Base-by-base conservation (phyloP, 2,888 invertebrate genomes). In the Dryobotodes eremita region DNA sequence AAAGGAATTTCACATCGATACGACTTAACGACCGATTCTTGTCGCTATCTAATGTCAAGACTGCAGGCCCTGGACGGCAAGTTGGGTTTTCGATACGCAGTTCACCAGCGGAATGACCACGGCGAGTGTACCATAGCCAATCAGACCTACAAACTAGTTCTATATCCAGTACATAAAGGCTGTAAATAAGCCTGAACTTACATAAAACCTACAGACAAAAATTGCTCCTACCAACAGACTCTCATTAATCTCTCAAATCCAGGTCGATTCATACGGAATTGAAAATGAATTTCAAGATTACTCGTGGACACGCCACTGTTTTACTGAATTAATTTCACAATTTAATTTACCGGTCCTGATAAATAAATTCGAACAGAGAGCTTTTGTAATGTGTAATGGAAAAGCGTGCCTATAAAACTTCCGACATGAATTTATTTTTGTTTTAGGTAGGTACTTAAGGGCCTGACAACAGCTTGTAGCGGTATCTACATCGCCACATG, bases 231-330 rank as follows among this genome's bases (percentile, higher is more conserved):
- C 6, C 1, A 42, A 57, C 46, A 36, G 2, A 36, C 15, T 0
- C n/a, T n/a, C n/a, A n/a, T 77, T 70, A 55, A 70, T 78, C 72
- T 72, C 55, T 17, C 13, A 70, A 77, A 78, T 78, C 69, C 59
- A 42, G 15, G 36, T n/a, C 70, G 71, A 59, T 82, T 82, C 17
- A 26, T 23, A 36, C n/a, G 15, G 23, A 57, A 72, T 73, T 57
- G 50, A 77, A 83, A 78, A 79, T 61, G 1, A 83, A 72, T 53
- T 31, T 69, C 77, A 59, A 59, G 69, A 13, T 53, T 57, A 46
- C 15, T 15, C 15, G 13, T 15, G 57, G 31, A 62, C 11, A 23
- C 8, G 48, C 23, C 20, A 20, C 42, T 42, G 26, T 81, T 42
- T 36, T 31, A 57, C 31, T 31, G 8, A 62, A 66, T 77, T 48